Conservation (phyloP, 2,888 invertebrate species). For the Drosophila tanythrix region DNA sequence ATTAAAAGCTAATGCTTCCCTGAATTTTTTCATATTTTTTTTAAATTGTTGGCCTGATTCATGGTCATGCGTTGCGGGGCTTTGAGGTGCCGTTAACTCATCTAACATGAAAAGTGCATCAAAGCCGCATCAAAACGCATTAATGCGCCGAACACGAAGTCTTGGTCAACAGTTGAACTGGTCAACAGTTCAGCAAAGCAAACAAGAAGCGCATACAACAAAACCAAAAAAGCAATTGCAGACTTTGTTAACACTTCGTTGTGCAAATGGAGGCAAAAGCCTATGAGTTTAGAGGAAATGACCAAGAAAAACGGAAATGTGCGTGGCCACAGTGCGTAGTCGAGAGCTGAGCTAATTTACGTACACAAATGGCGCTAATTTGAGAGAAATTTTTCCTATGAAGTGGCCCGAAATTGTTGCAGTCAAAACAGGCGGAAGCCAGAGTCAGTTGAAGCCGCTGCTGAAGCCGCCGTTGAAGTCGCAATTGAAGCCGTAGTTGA, state of each 20-base stretch:
- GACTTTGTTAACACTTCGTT: conserved; percentile 21
- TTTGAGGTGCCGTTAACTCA: conserved; percentile 35
- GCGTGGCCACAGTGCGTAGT: conserved; percentile 58
- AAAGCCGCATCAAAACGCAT: conserved; percentile 25
- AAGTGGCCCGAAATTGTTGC: conserved; percentile 47
- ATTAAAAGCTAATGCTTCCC: conserved; percentile 10
- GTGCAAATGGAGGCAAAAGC: conserved; percentile 4
- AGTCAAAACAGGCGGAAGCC: conserved; percentile 58
- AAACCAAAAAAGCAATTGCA: conserved; percentile 31
- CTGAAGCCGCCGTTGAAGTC: conserved; percentile 19
- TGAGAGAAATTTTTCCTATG: conserved; percentile 64
- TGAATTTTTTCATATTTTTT: not conserved
- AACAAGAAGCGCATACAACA: conserved; percentile 18
- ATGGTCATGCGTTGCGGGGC: conserved; percentile 31
- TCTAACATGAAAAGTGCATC: conserved; percentile 44
- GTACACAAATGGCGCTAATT: conserved; percentile 72
- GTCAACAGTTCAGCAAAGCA: conserved; percentile 28
- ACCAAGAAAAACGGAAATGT: conserved; percentile 55
- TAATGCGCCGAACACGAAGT: not conserved
- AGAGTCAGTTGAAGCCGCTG: conserved; percentile 28
- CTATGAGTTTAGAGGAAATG: conserved; percentile 50
- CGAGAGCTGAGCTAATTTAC: conserved; percentile 66
- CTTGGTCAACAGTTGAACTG: conserved; percentile 19
- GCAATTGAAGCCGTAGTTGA: conserved; percentile 16
- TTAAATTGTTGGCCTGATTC: conserved; percentile 33